phyloP scores from a whole-genome alignment of 2,797 vertebrate species.

The Pseudochirops corinnae region DNA sequence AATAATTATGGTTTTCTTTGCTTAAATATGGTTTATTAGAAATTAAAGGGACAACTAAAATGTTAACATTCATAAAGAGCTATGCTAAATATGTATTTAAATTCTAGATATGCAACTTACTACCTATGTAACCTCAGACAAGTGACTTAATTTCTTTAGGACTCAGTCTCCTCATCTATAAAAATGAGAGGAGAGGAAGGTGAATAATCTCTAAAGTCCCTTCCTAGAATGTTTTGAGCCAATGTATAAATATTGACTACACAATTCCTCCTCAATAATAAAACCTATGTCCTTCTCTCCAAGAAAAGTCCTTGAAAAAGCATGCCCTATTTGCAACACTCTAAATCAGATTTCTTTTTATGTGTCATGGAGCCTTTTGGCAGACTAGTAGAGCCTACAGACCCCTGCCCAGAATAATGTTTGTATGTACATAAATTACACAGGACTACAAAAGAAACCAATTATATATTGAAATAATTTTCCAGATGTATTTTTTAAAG shows the following conservation, averaged over 20 bases:
- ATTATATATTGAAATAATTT: background rate
- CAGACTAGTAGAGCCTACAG: background rate
- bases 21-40: background rate
- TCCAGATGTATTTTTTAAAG: background rate
- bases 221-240: background rate
- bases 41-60: background rate
- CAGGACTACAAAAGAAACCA: background rate
- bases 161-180: background rate
- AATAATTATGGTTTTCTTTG: background rate
- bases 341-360: background rate
- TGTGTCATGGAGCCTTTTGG: background rate
- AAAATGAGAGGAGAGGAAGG: background rate
- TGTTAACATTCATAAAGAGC: background rate
- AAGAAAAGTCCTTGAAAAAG: constrained; percentile 46
- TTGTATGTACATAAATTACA: background rate
- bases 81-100: background rate
- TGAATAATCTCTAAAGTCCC: background rate
- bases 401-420: background rate
- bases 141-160: background rate
- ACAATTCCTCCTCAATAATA: background rate
- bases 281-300: background rate
- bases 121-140: background rate
- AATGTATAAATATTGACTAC: background rate
- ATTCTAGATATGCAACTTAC: background rate
- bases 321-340: background rate